These are phyloP conservation scores for Metaphire vulgaris DNA, from an alignment of 1,140 invertebrate genomes.

Conservation along the genomic window DNA sequence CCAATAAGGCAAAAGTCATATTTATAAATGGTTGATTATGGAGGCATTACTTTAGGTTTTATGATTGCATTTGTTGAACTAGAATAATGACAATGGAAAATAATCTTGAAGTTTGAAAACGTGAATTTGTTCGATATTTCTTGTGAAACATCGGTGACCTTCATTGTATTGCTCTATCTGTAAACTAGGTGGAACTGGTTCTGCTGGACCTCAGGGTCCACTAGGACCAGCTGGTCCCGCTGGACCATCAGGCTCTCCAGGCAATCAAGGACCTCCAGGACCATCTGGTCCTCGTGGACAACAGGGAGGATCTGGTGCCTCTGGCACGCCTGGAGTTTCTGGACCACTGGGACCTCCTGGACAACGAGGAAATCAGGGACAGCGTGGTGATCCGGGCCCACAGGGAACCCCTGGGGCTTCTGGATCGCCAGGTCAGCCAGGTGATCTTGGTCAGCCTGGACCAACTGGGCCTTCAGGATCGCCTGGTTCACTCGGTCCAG, in stretches of 20 bases:
- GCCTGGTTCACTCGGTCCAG: slow-evolving; percentile 3
- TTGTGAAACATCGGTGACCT: too few species aligned
- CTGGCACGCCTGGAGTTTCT: slow-evolving; percentile 16
- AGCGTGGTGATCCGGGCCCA: neutral
- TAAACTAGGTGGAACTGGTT: neutral
- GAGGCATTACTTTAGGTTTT: too few species aligned
- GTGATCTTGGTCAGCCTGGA: slow-evolving; percentile 1
- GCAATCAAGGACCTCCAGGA: neutral
- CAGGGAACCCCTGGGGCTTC: neutral
- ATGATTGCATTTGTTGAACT: too few species aligned
- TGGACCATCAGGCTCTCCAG: neutral
- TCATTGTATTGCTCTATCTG: too few species aligned
- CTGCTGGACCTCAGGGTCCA: neutral
- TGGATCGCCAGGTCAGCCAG: slow-evolving; percentile 1
- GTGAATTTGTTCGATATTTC: too few species aligned
- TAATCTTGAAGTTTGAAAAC: too few species aligned
- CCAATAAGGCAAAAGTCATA: too few species aligned
- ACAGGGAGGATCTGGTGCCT: slow-evolving; percentile 32
- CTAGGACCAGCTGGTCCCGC: neutral
- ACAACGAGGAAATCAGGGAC: slow-evolving; percentile 18
- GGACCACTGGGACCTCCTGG: slow-evolving; percentile 25
- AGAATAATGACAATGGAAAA: too few species aligned
- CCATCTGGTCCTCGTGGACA: slow-evolving; percentile 5
- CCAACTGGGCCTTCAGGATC: neutral
- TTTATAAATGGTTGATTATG: too few species aligned